These are phyloP conservation scores for Sinosuthora webbiana DNA, from an alignment of 2,113 vertebrate genomes.

Conservation along the genomic window DNA sequence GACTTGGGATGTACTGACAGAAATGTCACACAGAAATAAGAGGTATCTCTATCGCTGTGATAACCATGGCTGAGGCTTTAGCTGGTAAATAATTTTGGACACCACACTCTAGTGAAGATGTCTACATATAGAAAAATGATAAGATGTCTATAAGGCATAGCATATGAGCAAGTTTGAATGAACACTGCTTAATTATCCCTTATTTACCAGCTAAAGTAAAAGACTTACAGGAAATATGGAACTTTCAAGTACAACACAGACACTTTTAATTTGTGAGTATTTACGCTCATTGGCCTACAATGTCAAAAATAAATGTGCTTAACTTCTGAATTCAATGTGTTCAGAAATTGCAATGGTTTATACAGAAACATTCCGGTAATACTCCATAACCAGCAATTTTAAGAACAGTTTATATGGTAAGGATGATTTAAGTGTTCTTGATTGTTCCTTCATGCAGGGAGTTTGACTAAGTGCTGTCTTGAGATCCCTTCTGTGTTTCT, in stretches of 20 bases:
- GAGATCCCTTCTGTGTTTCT: neutral
- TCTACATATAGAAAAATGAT: neutral
- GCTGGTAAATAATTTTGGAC: neutral
- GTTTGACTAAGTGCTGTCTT: neutral
- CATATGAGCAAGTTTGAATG: neutral
- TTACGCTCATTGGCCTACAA: neutral
- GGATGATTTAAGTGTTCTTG: constrained; percentile 2
- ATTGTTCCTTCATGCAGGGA: neutral
- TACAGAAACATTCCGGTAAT: neutral
- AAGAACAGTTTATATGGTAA: neutral
- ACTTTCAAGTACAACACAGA: neutral
- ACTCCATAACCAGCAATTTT: neutral
- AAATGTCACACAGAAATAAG: neutral
- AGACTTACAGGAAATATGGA: neutral
- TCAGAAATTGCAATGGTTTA: neutral
- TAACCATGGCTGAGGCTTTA: neutral
- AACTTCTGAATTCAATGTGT: neutral
- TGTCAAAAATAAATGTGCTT: neutral
- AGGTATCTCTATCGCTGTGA: neutral
- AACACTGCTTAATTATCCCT: neutral
- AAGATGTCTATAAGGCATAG: neutral
- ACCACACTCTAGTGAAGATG: neutral
- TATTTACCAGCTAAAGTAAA: neutral
- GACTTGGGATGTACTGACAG: neutral
- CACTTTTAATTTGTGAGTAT: neutral